A percentile compares a stretch with the other conserved stretches of the same genome.
Conservation (phyloP, 1,140 invertebrate genomes). For the Hyposmocoma kahamanoa region DNA sequence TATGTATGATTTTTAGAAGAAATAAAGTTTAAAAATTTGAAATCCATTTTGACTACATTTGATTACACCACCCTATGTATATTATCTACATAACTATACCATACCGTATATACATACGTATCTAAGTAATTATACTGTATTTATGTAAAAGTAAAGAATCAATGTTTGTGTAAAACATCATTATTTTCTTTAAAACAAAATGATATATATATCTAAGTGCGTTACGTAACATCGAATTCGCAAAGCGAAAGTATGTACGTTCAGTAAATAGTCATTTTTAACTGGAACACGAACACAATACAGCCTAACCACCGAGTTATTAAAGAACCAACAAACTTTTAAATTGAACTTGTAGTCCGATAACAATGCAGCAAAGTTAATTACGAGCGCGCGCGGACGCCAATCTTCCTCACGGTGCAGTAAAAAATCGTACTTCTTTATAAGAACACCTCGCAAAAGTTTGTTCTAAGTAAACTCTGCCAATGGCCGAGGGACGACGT, state of each 20-base stretch:
- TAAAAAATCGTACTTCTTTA: slow-evolving; percentile 69
- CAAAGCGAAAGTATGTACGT: background rate
- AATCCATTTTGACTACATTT: too few relatives aligned
- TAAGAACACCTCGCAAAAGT: slow-evolving; percentile 70
- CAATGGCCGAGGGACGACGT: slow-evolving; percentile 26
- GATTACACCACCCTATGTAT: too few relatives aligned
- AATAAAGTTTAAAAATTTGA: too few relatives aligned
- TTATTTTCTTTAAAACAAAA: too few relatives aligned
- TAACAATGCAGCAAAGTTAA: slow-evolving; percentile 67
- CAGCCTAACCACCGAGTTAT: slow-evolving; percentile 17
- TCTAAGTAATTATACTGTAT: too few relatives aligned
- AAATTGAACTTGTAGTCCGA: slow-evolving; percentile 59
- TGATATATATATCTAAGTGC: too few relatives aligned
- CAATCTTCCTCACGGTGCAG: slow-evolving; percentile 66
- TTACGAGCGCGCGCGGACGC: slow-evolving; percentile 41
- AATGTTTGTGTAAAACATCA: too few relatives aligned
- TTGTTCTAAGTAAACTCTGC: slow-evolving; percentile 68
- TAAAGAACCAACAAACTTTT: slow-evolving; percentile 47
- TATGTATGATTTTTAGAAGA: too few relatives aligned
- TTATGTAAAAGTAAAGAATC: too few relatives aligned
- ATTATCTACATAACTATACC: too few relatives aligned
- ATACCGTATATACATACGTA: too few relatives aligned
- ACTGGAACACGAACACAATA: slow-evolving; percentile 36
- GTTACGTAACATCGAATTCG: too few relatives aligned
- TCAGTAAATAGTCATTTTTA: slow-evolving; percentile 30